Base-by-base conservation (phyloP, 2,888 invertebrate species). In the Tinea pellionella region DNA sequence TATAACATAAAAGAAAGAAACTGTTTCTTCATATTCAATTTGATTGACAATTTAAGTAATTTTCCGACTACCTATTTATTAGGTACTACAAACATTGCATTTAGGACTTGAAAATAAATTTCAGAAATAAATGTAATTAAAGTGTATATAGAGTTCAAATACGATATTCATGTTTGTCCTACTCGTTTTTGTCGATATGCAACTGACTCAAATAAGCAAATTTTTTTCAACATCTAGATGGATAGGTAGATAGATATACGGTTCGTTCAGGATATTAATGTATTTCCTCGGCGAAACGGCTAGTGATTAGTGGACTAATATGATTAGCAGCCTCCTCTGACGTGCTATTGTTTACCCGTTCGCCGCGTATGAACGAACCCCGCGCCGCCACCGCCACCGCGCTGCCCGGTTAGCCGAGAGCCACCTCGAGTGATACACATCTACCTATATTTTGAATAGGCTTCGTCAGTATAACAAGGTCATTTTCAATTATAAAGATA, bases 241-340 rank as follows among this genome's bases (percentile, higher is more conserved):
- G n/a, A 30, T 24, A 6, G 24, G 24, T 24, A n/a, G n/a, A n/a
- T n/a, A n/a, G n/a, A 24, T n/a, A 19, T n/a, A 57, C 57, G 57
- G 32, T 32, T 32, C 57, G 32, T 11, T 32, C 90, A 90, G 91
- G 90, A 90, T 90, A 91, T 90, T 89, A 90, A 89, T 90, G 89
- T 89, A 90, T 90, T 91, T 91, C 90, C 90, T 89, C 88, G 81
- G 80, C 88, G 87, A 84, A 88, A 87, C 88, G 85, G 83, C 82
- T 79, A 80, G 88, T 88, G 89, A 90, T 91, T 90, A 90, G 89
- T 88, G 87, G 84, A 87, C 77, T 90, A 90, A 90, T 90, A 84
- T 86, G 88, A 90, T 90, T 90, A 90, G 83, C 80, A 79, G 77
- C 78, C 84, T 79, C 53, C 24, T 79, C 42, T 59, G 24, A 15